Evolutionary conservation across 2,797 vertebrate species (phyloP).

Genomic region (Phoxinus dragarum): DNA sequence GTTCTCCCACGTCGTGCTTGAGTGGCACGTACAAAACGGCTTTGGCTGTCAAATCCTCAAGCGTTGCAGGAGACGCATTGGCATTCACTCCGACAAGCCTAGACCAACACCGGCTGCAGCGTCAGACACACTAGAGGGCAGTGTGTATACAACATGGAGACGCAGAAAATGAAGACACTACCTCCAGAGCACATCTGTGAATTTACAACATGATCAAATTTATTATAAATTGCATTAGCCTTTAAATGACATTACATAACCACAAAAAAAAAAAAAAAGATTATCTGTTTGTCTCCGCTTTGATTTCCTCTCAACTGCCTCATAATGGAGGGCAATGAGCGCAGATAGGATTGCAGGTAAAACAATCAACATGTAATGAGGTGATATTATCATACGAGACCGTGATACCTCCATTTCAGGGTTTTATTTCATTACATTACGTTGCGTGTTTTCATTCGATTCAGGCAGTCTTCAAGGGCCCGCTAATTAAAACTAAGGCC

Average conservation of each 20-base stretch:
- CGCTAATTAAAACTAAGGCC: slow-evolving; percentile 78
- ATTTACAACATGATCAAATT: slow-evolving; percentile 77
- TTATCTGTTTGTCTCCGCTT: slow-evolving; percentile 75
- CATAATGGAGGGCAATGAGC: slow-evolving; percentile 72
- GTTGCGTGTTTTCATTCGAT: slow-evolving; percentile 74
- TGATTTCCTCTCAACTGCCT: slow-evolving; percentile 67
- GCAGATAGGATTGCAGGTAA: slow-evolving; percentile 75
- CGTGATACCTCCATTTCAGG: slow-evolving; percentile 65
- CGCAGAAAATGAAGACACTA: slow-evolving; percentile 49
- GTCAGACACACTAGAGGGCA: slow-evolving; percentile 78
- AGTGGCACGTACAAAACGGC: slow-evolving; percentile 11
- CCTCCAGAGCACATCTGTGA: slow-evolving; percentile 66
- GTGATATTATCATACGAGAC: slow-evolving; percentile 74
- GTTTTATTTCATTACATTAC: slow-evolving; percentile 77
- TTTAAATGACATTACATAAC: slow-evolving; percentile 81
- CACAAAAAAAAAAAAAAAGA: slow-evolving; percentile 70
- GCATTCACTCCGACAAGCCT: slow-evolving; percentile 23
- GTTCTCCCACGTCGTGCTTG: background rate
- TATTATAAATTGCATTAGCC: slow-evolving; percentile 80
- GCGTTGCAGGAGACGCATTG: slow-evolving; percentile 1
- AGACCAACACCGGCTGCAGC: background rate
- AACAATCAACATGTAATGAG: slow-evolving; percentile 78
- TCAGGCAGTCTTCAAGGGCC: slow-evolving; percentile 68
- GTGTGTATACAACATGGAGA: slow-evolving; percentile 71
- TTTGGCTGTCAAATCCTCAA: slow-evolving; percentile 24